Evolutionary conservation across 1,140 invertebrate species (phyloP), one percentile per base, ranked within the genome.

Genomic region (Heliconius hermathena): DNA sequence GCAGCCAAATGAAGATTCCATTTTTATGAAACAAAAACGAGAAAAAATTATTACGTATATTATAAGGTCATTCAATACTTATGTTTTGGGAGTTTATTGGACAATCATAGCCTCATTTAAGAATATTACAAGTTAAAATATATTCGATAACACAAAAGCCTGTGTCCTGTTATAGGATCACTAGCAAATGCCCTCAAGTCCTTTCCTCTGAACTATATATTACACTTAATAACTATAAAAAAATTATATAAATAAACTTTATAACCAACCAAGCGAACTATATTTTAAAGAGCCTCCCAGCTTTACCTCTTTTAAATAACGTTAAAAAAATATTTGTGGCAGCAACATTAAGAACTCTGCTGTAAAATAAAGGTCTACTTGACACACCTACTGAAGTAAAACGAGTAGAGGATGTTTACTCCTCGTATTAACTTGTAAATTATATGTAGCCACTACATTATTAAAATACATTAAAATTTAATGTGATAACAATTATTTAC

Each of bases 11-110:
- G 22, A 70, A 54, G 26, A 52, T 66, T 66, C 38, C 41, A 36
- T 76, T 71, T 77, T 78, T 78, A 73, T 72, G 16, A 73, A 77
- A 78, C n/a, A 60, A 78, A 70, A 78, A 78, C 22, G 29, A 38
- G 29, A 57, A 72, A 26, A 66, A 66, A 66, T 11, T 3, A 66
- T 26, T 29, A 16, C 9, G 1, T 66, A 66, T 29, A 16, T 5
- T 29, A 36, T 36, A 66, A 66, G 60, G 60, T 18, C 60, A 29
- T 29, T 66, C 13, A 66, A 66, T 66, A 66, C 26, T 66, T 16
- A 26, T 16, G 26, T 16, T 22, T 22, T 57, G 54, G 54, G 8
- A 22, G n/a, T 57, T 57, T 57, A 20, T 54, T 54, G 8, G 2
- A n/a, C 3, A 54, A n/a, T 54, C 20, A 20, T 54, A 54, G 8